Conservation (phyloP, 2,113 vertebrate genomes). For the Ardeotis arabs region DNA sequence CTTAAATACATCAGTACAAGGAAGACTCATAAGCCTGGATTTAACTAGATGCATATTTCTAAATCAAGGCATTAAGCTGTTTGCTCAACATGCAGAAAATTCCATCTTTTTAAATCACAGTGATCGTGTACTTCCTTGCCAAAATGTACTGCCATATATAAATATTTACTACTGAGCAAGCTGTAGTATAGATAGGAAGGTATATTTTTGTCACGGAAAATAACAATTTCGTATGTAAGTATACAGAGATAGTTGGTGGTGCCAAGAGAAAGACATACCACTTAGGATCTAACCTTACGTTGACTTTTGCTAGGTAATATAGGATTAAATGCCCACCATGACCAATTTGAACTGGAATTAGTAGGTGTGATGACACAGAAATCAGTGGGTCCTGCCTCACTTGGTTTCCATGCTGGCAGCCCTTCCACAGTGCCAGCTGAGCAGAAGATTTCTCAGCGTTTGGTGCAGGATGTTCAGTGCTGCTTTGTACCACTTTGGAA, state of each 20-base stretch:
- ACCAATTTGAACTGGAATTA: not conserved
- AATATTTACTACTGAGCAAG: not conserved
- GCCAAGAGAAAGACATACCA: not conserved
- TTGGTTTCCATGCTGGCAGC: not conserved
- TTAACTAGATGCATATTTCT: constrained; percentile 34
- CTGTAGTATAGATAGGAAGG: not conserved
- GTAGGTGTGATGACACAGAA: not conserved
- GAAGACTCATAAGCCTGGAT: constrained; percentile 32
- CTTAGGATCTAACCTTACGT: not conserved
- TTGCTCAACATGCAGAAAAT: constrained; percentile 35
- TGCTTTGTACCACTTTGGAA: not conserved
- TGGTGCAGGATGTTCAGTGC: not conserved
- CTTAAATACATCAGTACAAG: constrained; percentile 19
- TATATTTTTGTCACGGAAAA: not conserved
- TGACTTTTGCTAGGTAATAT: accelerated
- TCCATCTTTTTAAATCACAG: constrained; percentile 3
- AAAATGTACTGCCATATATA: not conserved
- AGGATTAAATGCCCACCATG: not conserved
- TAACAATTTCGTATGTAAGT: not conserved
- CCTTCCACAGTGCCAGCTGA: not conserved
- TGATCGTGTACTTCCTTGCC: not conserved
- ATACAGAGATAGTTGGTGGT: not conserved
- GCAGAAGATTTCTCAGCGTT: not conserved
- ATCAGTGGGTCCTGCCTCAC: not conserved
- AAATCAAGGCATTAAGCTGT: constrained; percentile 25